Conservation (phyloP, 2,888 invertebrate species). For the Phoenoteleia sp. region DNA sequence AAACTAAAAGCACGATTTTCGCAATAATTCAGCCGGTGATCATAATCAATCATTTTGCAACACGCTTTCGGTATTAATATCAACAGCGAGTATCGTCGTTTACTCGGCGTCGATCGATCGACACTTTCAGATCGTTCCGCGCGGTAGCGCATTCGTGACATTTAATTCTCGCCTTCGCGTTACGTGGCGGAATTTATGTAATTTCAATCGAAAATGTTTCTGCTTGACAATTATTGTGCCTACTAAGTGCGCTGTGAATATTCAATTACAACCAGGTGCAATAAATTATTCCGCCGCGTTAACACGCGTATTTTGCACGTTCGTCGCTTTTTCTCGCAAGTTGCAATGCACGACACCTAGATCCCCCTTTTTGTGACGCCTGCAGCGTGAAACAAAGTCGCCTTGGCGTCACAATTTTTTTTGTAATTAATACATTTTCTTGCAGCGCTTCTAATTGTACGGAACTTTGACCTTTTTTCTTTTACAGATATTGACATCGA, state of each 20-base stretch:
- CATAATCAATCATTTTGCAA: constrained; percentile 44
- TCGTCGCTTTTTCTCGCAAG: constrained; percentile 26
- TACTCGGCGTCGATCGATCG: constrained; percentile 50
- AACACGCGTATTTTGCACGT: constrained; percentile 66
- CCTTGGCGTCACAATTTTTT: too few species aligned
- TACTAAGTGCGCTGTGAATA: constrained; percentile 66
- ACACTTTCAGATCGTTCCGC: constrained; percentile 64
- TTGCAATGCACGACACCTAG: too few species aligned
- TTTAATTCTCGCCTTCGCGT: constrained; percentile 64
- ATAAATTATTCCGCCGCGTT: constrained; percentile 64
- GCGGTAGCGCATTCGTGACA: constrained; percentile 65
- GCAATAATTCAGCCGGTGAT: constrained; percentile 30
- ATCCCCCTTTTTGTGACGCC: too few species aligned
- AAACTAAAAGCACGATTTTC: constrained; percentile 27
- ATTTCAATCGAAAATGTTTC: constrained; percentile 66
- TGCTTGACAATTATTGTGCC: constrained; percentile 63
- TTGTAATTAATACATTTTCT: too few species aligned
- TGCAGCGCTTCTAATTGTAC: too few species aligned
- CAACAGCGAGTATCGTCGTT: too few species aligned
- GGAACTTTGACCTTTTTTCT: too few species aligned
- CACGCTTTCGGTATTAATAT: constrained; percentile 36
- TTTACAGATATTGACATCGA: too few species aligned
- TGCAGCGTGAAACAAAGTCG: too few species aligned
- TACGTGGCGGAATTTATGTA: constrained; percentile 64
- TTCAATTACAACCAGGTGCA: constrained; percentile 53